Evolutionary conservation across 2,888 invertebrate genomes (phyloP).

Genomic region (Drosophila paranaensis): DNA sequence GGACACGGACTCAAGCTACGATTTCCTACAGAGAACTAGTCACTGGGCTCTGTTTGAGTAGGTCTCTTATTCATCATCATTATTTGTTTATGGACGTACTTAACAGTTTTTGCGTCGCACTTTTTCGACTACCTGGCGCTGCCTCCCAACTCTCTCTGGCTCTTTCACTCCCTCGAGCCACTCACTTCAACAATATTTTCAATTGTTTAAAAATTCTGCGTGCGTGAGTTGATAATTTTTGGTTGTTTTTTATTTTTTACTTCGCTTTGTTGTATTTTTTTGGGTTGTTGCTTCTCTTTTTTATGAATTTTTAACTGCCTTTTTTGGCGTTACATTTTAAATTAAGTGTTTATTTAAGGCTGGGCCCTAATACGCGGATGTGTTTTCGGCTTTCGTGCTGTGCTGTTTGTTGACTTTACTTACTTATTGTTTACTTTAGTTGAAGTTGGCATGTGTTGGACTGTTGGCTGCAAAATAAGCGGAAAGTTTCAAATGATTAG

Average conservation of each 20-base stretch:
- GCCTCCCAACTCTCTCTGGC: not conserved
- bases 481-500: not conserved
- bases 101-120: conserved; percentile 62
- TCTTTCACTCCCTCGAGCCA: not conserved
- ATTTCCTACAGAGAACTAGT: conserved; percentile 9
- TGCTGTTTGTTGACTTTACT: conserved; percentile 51
- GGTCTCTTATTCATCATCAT: conserved; percentile 42
- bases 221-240: conserved; percentile 61
- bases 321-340: conserved; percentile 74
- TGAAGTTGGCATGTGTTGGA: conserved; percentile 41
- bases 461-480: conserved; percentile 40
- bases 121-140: conserved; percentile 34
- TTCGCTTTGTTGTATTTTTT: conserved; percentile 8
- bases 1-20: not conserved
- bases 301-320: conserved; percentile 48
- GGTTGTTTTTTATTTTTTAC: conserved; percentile 38
- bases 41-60: conserved; percentile 8
- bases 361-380: conserved; percentile 13
- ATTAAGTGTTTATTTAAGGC: conserved; percentile 67
- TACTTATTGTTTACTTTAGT: conserved; percentile 55
- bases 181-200: conserved; percentile 44
- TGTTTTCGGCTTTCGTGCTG: conserved; percentile 8
- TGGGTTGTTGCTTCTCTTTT: conserved; percentile 6
- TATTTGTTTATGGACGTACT: conserved; percentile 76
- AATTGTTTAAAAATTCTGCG: conserved; percentile 75